phyloP scores from a whole-genome alignment of 2,797 vertebrate genomes.

The Arrhamphus sclerolepis region DNA sequence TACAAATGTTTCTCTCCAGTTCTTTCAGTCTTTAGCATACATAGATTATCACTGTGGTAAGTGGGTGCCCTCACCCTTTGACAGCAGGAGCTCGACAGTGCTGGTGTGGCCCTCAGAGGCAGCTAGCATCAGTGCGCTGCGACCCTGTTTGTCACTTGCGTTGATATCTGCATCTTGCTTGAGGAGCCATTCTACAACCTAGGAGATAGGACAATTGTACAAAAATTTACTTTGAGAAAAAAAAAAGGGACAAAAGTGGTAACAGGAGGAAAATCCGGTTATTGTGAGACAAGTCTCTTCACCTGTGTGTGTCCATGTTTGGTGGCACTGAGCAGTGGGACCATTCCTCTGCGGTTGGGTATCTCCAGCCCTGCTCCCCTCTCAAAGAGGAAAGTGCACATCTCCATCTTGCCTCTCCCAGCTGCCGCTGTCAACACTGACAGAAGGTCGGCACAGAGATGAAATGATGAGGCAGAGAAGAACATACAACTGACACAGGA shows the following conservation, averaged over 20 bases:
- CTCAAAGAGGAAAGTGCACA: constrained; percentile 86
- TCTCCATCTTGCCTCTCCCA: constrained; percentile 90
- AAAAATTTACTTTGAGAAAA: background rate
- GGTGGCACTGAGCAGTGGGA: constrained; percentile 87
- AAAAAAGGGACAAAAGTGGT: background rate
- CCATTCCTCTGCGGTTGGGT: constrained; percentile 86
- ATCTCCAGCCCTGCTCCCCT: constrained; percentile 82
- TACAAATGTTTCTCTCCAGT: constrained; percentile 1
- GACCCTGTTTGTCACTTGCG: constrained; percentile 89
- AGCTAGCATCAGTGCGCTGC: constrained; percentile 92
- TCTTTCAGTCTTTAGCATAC: background rate
- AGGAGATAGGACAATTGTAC: constrained; percentile 4
- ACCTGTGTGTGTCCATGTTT: constrained; percentile 97
- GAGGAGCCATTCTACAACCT: constrained; percentile 90
- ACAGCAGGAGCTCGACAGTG: constrained; percentile 89
- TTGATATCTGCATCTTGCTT: constrained; percentile 87
- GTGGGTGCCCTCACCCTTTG: constrained; percentile 82
- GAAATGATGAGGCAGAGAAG: constrained; percentile 40
- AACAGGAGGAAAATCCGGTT: background rate
- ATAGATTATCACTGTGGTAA: background rate
- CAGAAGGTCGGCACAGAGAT: constrained; percentile 49
- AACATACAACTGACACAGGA: constrained; percentile 58
- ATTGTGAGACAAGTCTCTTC: constrained; percentile 4
- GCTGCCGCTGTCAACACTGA: constrained; percentile 93
- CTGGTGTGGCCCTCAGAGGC: constrained; percentile 90